Conservation (phyloP, 2,797 vertebrate genomes). For the Liasis olivaceus region DNA sequence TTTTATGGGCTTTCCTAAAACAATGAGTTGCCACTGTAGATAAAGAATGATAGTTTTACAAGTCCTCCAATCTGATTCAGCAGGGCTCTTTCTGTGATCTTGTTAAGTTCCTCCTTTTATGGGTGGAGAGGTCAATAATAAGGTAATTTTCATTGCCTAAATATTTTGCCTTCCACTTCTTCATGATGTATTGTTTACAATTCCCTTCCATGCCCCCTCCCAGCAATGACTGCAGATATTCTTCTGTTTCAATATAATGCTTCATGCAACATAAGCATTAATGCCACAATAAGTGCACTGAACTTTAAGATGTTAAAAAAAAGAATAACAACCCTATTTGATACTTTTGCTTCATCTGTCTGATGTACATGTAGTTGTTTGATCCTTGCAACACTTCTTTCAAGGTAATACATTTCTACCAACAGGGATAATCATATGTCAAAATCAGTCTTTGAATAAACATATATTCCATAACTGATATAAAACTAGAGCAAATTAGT, state of each 20-base stretch:
- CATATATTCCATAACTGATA: background rate
- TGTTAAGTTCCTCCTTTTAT: background rate
- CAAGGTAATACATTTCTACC: background rate
- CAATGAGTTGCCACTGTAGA: background rate
- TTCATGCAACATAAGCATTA: background rate
- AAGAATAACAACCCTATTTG: background rate
- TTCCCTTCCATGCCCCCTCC: no score
- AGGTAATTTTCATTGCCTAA: no score
- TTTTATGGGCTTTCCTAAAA: background rate
- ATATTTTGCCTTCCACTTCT: no score
- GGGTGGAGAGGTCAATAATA: no score
- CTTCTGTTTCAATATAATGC: background rate
- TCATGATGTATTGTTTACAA: no score
- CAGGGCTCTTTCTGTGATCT: background rate
- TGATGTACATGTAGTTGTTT: background rate
- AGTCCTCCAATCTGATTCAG: background rate
- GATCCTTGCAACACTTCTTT: background rate
- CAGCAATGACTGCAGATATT: no score
- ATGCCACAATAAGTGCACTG: background rate
- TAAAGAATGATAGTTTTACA: background rate
- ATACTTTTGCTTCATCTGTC: background rate
- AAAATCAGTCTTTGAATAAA: background rate
- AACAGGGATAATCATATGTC: background rate
- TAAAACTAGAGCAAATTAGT: constrained; percentile 11
- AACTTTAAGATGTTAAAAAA: background rate